Evolutionary conservation across 2,888 invertebrate species (phyloP).

Genomic region (Lutraria lutraria): DNA sequence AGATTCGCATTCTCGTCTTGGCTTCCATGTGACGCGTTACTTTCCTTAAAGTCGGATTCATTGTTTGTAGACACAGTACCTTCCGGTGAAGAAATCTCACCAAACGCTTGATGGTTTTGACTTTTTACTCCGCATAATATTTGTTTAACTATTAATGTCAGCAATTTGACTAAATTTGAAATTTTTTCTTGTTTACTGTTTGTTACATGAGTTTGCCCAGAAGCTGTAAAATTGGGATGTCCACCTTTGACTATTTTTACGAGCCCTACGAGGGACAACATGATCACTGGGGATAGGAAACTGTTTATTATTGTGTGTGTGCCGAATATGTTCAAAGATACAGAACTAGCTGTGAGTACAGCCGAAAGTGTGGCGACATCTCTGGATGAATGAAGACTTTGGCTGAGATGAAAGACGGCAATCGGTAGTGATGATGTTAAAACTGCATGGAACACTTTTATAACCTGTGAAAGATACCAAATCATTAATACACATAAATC

Average conservation of each 20-base stretch:
- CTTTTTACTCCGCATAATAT: background rate
- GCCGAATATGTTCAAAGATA: slow-evolving; percentile 77
- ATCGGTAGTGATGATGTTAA: slow-evolving; percentile 76
- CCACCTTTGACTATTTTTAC: background rate
- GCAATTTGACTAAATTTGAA: background rate
- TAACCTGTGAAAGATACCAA: slow-evolving; percentile 70
- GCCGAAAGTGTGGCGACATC: slow-evolving; percentile 75
- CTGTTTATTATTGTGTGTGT: slow-evolving; percentile 83
- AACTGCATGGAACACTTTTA: slow-evolving; percentile 72
- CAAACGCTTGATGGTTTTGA: background rate
- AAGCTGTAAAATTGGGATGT: background rate
- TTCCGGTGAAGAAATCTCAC: background rate
- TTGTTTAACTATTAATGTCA: background rate
- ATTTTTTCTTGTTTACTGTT: background rate
- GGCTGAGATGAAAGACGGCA: slow-evolving; percentile 73
- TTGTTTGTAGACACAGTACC: background rate
- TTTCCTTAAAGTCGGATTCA: background rate
- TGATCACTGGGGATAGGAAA: slow-evolving; percentile 76
- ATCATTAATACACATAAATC: background rate
- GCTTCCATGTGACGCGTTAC: background rate
- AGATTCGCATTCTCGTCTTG: background rate
- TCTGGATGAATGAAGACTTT: slow-evolving; percentile 64
- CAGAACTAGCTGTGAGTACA: slow-evolving; percentile 75
- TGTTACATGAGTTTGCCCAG: background rate
- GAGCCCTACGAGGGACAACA: slow-evolving; percentile 54